A percentile compares a stretch with the other conserved stretches of the same genome.
These are phyloP conservation scores for Burhinus oedicnemus DNA, from an alignment of 2,113 vertebrate species.

Conservation along the genomic window DNA sequence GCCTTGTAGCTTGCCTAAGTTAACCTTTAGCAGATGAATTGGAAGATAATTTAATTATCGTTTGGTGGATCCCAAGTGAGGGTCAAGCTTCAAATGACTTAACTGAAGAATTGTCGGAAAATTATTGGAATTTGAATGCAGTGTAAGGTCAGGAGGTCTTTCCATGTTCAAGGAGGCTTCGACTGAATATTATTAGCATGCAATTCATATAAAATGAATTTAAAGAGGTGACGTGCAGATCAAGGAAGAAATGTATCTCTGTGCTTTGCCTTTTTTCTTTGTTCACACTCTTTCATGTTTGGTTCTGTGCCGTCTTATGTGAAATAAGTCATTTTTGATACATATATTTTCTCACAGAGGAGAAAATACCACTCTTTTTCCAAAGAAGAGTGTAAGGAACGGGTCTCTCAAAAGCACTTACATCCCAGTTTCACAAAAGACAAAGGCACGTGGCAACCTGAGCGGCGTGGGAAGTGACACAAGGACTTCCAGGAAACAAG, in stretches of 20 bases:
- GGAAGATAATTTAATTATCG: slow-evolving; percentile 45
- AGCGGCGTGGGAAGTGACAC: not conserved
- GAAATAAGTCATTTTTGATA: not conserved
- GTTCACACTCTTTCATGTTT: not conserved
- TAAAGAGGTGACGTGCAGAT: not conserved
- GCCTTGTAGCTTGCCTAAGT: not conserved
- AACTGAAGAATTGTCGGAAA: not conserved
- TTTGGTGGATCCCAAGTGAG: not conserved
- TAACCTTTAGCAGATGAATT: not conserved
- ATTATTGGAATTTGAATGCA: not conserved
- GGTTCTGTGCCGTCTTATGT: not conserved
- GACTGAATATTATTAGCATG: not conserved
- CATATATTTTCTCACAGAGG: not conserved
- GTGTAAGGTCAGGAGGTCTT: slow-evolving; percentile 28
- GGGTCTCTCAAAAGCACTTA: not conserved
- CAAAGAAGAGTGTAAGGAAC: not conserved
- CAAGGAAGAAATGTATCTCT: not conserved
- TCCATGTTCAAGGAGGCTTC: slow-evolving; percentile 13
- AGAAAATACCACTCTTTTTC: not conserved
- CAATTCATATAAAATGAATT: slow-evolving; percentile 8
- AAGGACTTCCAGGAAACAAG: not conserved
- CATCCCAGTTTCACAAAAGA: not conserved
- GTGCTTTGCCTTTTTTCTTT: not conserved
- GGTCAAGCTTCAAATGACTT: slow-evolving; percentile 3
- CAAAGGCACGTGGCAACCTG: not conserved